Evolutionary conservation across 2,113 vertebrate species (phyloP).

Genomic region (Myotis davidii): DNA sequence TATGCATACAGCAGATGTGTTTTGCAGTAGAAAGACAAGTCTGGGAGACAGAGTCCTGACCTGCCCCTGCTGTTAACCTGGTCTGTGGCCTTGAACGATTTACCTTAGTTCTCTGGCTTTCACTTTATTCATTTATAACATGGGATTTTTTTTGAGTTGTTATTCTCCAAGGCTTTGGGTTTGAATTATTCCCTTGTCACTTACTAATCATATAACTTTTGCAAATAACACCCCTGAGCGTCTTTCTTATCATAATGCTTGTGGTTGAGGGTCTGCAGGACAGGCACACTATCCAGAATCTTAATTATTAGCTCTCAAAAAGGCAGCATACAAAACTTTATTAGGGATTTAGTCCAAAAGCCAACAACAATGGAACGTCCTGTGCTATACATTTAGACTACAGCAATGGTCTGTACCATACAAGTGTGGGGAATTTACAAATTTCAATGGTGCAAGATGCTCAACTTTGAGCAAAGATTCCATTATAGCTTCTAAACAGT

Average conservation of each 20-base stretch:
- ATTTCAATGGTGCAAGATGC: background rate
- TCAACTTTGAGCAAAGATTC: background rate
- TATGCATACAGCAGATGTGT: background rate
- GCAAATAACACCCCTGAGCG: background rate
- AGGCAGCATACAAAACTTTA: background rate
- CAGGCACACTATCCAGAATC: background rate
- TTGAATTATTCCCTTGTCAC: background rate
- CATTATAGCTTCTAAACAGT: background rate
- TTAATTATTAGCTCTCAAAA: background rate
- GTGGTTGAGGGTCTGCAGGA: background rate
- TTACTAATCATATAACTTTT: background rate
- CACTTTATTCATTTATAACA: background rate
- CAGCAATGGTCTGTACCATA: background rate
- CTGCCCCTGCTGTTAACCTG: background rate
- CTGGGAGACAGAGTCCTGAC: background rate
- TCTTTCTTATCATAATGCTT: background rate
- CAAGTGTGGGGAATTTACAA: too few species aligned
- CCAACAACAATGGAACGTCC: background rate
- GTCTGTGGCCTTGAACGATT: background rate
- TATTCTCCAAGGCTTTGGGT: background rate
- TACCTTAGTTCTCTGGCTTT: background rate
- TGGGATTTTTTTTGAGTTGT: background rate
- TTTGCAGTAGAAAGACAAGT: background rate
- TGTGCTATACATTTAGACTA: background rate
- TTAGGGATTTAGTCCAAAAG: background rate